These are phyloP conservation scores for Pantherophis guttatus DNA, from an alignment of 2,113 vertebrate species.

Conservation along the genomic window DNA sequence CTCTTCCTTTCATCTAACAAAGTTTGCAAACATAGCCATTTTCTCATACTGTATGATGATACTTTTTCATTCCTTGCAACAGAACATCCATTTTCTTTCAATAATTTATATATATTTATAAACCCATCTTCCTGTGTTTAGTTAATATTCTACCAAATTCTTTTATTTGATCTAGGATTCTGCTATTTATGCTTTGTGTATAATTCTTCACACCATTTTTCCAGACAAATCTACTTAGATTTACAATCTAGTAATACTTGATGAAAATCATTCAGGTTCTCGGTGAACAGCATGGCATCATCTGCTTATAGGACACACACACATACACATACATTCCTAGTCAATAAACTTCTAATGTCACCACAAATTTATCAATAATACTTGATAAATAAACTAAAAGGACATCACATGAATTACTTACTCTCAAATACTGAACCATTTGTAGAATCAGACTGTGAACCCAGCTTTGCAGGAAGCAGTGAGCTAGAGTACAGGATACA, in stretches of 20 bases:
- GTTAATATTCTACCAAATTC: background rate
- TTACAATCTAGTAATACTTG: background rate
- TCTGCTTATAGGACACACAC: background rate
- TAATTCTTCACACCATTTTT: background rate
- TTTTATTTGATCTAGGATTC: background rate
- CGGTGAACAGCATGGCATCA: background rate
- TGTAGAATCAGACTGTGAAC: background rate
- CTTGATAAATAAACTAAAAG: background rate
- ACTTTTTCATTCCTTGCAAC: background rate
- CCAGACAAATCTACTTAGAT: background rate
- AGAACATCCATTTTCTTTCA: background rate
- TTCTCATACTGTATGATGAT: background rate
- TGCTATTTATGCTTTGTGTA: background rate
- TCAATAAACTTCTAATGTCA: background rate
- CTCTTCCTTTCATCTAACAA: background rate
- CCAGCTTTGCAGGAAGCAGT: background rate
- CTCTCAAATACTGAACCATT: background rate
- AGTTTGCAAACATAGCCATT: background rate
- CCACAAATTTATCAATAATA: background rate
- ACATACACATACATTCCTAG: background rate
- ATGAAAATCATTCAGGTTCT: background rate
- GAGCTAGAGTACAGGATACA: background rate
- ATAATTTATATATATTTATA: background rate
- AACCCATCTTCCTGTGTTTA: background rate
- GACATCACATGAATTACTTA: background rate